Evolutionary conservation across 2,888 invertebrate species (phyloP), one percentile per base, ranked within the genome.

Genomic region (Lottia gigantea): DNA sequence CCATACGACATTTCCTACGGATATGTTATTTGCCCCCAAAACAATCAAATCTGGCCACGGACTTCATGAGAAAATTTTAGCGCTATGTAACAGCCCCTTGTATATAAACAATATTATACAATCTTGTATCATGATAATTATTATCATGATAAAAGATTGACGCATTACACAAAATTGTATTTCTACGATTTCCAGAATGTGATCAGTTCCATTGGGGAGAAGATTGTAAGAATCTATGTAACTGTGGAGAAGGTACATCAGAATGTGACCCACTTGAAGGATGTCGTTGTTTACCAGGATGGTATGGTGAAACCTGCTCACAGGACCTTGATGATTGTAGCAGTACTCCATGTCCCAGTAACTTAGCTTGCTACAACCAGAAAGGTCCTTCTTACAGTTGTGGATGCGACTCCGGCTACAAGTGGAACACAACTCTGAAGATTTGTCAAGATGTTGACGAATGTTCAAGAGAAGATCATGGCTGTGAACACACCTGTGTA

Each of bases 171-270:
- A 19, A 16, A 2, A 19, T n/a, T 6, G 1, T 31, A 2, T 8
- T 19, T 49, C 2, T 49, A 12, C n/a, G 46, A 6, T 25, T 65
- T 63, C 11, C 66, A 78, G 78, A 2, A 12, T 78, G 78, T 65
- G 76, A 78, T 62, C 62, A 40, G 23, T 72, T 69, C 64, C 74
- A 76, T 67, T 78, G 78, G 78, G 55, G 55, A 55, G 23, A 23
- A 19, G 23, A 55, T 23, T 55, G 55, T 55, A 23, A 23, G 11
- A 55, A 23, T 2, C 12, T 23, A 23, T 55, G 55, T 55, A 55
- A 55, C 14, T 55, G 55, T 55, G 55, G 55, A 19, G 55, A 55
- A 55, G 55, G 55, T 0, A 12, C 19, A 23, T 23, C 23, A 2
- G 19, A 23, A 12, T 55, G 55, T 4, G 23, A 55, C 14, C 19